These are phyloP conservation scores for Hippocampus abdominalis DNA, from an alignment of 2,113 vertebrate species.

Conservation along the genomic window DNA sequence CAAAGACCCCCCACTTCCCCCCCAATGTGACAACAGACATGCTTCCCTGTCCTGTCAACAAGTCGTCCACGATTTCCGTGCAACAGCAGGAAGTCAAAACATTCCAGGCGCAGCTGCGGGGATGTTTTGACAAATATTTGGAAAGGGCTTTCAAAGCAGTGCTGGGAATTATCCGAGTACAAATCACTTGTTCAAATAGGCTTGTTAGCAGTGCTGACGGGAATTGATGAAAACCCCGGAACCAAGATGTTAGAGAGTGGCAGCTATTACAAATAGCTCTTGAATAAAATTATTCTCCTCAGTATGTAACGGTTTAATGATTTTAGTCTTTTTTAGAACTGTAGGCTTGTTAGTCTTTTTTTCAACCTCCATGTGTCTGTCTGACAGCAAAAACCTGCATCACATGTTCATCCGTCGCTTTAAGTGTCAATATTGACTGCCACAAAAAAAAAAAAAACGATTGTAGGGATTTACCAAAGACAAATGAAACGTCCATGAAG, in stretches of 20 bases:
- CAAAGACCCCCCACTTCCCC: background rate
- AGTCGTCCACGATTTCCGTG: constrained; percentile 40
- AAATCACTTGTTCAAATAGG: background rate
- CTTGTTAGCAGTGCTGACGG: too few species aligned
- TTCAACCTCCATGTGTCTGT: background rate
- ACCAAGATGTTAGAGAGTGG: too few species aligned
- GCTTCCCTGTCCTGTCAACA: constrained; percentile 30
- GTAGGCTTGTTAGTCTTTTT: too few species aligned
- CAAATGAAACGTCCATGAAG: background rate
- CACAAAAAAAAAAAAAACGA: background rate
- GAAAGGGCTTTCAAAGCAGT: background rate
- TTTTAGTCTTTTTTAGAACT: too few species aligned
- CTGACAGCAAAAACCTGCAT: background rate
- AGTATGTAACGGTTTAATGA: too few species aligned
- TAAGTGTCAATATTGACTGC: background rate
- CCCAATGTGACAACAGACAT: background rate
- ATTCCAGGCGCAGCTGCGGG: constrained; percentile 41
- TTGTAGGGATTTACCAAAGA: background rate
- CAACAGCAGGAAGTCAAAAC: constrained; percentile 36
- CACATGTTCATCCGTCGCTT: background rate
- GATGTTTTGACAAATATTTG: constrained; percentile 52
- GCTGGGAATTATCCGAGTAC: background rate
- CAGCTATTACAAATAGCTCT: too few species aligned
- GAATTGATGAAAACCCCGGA: too few species aligned
- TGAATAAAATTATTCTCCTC: too few species aligned